Evolutionary conservation across 2,888 invertebrate genomes (phyloP), one percentile per base, ranked within the genome.

Genomic region (Apoda limacodes): DNA sequence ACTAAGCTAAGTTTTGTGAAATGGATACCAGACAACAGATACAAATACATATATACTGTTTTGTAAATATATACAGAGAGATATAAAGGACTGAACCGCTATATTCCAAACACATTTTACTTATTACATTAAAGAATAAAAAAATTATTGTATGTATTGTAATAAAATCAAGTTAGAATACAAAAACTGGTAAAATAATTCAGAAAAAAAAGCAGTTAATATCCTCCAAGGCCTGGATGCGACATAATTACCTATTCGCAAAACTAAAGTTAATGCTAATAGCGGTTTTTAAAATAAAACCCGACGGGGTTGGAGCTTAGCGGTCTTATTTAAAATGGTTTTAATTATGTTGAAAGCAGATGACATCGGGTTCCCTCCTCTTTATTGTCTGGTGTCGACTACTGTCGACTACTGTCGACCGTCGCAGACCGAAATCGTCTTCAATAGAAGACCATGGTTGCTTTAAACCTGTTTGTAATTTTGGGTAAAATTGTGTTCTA

Each of bases 291-390:
- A 68, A 76, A 76, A 76, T 75, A 71, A 75, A 76, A 66, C 64
- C 67, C 56, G 17, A 57, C 39, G 70, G 70, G 71, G 64, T 59
- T 72, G 69, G 53, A 58, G 67, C 68, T 69, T 67, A 67, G 70
- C 71, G 69, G 72, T 70, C 68, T 74, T 76, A 78, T 78, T 76
- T 78, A 71, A 76, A 76, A 67, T 72, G 68, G 74, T 80, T 82
- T 78, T 80, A 82, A 82, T 82, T 82, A 80, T 78, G 80, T 78
- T 80, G 68, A 68, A 70, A 72, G 76, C 81, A 82, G 81, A 81
- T 78, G 80, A 76, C 80, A 68, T 55, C 43, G 51, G 48, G 67
- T 61, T 46, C 74, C 80, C 75, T 75, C 80, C 80, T 78, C 70
- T 80, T 78, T 68, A 70, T 66, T 78, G 81, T 80, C 60, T 48